Evolutionary conservation across 1,140 invertebrate genomes (phyloP).

Genomic region (Ostrea denselamellosa): DNA sequence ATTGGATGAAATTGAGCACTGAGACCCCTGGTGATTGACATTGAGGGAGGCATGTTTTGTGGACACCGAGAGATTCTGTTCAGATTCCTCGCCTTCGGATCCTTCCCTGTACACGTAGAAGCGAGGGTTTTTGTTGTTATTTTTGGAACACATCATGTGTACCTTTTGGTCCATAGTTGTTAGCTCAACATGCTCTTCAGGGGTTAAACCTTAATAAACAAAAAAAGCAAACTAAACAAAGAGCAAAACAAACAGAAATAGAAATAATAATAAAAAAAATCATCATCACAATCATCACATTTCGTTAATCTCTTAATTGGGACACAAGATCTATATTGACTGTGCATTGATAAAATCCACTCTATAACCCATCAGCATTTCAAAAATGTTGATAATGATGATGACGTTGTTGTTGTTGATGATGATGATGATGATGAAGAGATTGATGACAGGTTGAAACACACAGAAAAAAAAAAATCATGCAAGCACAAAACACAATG

Average conservation of each 20-base stretch:
- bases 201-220: slow-evolving; percentile 65
- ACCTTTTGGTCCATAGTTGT: slow-evolving; percentile 51
- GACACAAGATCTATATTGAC: not conserved
- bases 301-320: not conserved
- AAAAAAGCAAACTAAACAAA: slow-evolving; percentile 55
- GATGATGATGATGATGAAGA: not conserved
- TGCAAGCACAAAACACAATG: not conserved
- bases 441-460: not conserved
- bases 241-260: slow-evolving; percentile 50
- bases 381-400: not conserved
- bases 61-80: slow-evolving; percentile 52
- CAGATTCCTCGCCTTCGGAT: slow-evolving; percentile 73
- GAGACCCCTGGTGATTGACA: slow-evolving; percentile 58
- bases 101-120: slow-evolving; percentile 70
- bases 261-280: slow-evolving; percentile 3
- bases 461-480: not conserved
- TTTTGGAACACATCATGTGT: slow-evolving; percentile 40
- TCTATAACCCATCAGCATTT: not conserved
- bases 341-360: too few species aligned
- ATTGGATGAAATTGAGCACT: slow-evolving; percentile 66
- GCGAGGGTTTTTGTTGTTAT: slow-evolving; percentile 46
- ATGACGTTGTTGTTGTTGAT: not conserved
- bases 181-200: slow-evolving; percentile 63
- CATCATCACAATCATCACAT: not conserved
- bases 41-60: slow-evolving; percentile 52